Conservation (phyloP, 2,113 vertebrate species). For the Rhadina sibilatrix region DNA sequence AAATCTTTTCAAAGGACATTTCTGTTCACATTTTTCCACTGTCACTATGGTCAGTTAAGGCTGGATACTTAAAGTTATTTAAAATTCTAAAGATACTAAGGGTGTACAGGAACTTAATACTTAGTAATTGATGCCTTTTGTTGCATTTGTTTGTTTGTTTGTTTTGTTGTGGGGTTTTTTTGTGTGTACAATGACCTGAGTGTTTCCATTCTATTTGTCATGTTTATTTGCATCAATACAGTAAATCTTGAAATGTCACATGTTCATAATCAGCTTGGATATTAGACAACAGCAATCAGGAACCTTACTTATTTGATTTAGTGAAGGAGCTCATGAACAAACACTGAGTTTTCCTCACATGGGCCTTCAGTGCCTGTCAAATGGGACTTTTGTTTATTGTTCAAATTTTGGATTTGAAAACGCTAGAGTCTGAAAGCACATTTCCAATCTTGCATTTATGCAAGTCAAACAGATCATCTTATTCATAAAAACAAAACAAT, state of each 20-base stretch:
- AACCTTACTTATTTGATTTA: background rate
- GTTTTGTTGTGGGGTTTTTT: background rate
- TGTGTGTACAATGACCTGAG: background rate
- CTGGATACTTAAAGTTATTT: background rate
- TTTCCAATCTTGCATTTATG: background rate
- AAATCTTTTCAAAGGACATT: background rate
- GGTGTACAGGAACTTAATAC: background rate
- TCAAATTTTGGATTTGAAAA: background rate
- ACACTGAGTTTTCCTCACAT: fast-evolving
- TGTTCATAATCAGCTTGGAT: background rate
- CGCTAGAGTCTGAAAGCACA: background rate
- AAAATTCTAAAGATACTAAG: background rate
- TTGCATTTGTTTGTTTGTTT: no score
- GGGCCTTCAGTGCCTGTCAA: no score
- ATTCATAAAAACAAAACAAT: background rate
- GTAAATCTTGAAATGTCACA: background rate
- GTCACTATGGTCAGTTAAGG: background rate
- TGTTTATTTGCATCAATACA: background rate
- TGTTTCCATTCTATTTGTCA: background rate
- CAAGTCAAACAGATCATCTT: fast-evolving
- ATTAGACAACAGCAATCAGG: background rate
- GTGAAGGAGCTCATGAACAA: background rate
- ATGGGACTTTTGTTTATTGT: background rate
- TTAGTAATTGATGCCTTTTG: no score
- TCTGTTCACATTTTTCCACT: background rate